Percentiles rank a stretch among this genome's conserved stretches.
These are phyloP conservation scores for Leptopilina clavipes DNA, from an alignment of 1,140 invertebrate species.

Conservation along the genomic window DNA sequence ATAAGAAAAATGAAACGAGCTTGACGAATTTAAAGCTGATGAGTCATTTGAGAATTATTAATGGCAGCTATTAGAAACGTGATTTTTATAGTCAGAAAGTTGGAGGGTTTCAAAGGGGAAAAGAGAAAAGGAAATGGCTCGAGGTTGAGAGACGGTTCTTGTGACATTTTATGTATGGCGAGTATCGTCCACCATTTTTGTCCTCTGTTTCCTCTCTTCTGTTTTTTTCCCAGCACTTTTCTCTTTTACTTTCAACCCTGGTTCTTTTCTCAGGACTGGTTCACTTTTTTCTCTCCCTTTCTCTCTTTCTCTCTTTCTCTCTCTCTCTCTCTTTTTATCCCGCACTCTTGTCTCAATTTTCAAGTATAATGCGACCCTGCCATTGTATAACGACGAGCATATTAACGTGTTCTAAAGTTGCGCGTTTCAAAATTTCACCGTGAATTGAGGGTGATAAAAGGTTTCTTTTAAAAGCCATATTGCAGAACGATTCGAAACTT, in stretches of 20 bases:
- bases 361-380: constrained; percentile 63
- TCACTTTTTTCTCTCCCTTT: no score
- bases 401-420: constrained; percentile 67
- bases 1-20: no score
- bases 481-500: constrained; percentile 66
- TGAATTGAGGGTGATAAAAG: constrained; percentile 67
- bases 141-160: constrained; percentile 34
- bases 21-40: no score
- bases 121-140: constrained; percentile 24
- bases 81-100: neutral
- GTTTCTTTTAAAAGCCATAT: constrained; percentile 61
- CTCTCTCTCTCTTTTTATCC: constrained; percentile 41
- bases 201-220: neutral
- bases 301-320: constrained; percentile 6
- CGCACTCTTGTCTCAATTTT: no score
- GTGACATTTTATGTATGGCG: constrained; percentile 3
- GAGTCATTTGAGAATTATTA: neutral
- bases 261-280: constrained; percentile 37
- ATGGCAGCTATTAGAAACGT: constrained; percentile 7
- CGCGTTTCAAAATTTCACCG: constrained; percentile 66
- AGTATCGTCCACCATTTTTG: neutral
- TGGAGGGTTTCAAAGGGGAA: constrained; percentile 27
- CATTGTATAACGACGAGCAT: constrained; percentile 55
- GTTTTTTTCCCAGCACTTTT: neutral
- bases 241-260: neutral